Evolutionary conservation across 2,888 invertebrate genomes (phyloP), one percentile per base, ranked within the genome.

Genomic region (Epirrhoe alternata): DNA sequence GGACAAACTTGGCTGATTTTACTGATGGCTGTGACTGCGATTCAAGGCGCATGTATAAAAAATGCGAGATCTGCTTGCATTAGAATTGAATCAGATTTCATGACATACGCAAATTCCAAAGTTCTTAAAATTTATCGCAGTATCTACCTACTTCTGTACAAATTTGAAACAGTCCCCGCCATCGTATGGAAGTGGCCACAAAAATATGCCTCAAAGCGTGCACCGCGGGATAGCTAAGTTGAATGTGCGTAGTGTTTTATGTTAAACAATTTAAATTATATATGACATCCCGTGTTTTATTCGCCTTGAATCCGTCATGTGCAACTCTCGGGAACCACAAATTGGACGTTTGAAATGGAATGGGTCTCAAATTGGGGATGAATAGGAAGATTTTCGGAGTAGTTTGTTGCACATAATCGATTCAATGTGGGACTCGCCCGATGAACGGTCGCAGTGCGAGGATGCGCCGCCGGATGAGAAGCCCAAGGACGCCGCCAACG

Each of bases 341-440:
- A 84, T 84, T 84, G 73, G 78, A 83, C 79, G 71, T 84, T 79
- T 78, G 74, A 61, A 84, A 86, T 82, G 76, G 77, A 80, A 78
- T 76, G 72, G 68, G 76, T 68, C 70, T 35, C 50, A 55, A 80
- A 88, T 87, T 89, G 89, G 84, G 85, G 79, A 68, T 83, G 85
- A 82, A 80, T 92, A 93, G 93, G 93, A 93, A 88, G 94, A 94
- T 82, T 94, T 94, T 87, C 93, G 94, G 83, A 94, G 94, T 93
- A 94, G 94, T 87, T 89, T 94, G 93, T 94, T 94, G 94, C 94
- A 94, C 94, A 94, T 94, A 92, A 94, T 94, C 90, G 94, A 94
- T 94, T 94, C 94, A 94, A 86, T 94, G 94, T 94, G 94, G 94
- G 94, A 94, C 91, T 94, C 94, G 92, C 89, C 93, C 88, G 93